Percentiles rank a stretch among this genome's conserved stretches.
phyloP scores from a whole-genome alignment of 2,797 vertebrate genomes.

The Acestrorhynchus altus region DNA sequence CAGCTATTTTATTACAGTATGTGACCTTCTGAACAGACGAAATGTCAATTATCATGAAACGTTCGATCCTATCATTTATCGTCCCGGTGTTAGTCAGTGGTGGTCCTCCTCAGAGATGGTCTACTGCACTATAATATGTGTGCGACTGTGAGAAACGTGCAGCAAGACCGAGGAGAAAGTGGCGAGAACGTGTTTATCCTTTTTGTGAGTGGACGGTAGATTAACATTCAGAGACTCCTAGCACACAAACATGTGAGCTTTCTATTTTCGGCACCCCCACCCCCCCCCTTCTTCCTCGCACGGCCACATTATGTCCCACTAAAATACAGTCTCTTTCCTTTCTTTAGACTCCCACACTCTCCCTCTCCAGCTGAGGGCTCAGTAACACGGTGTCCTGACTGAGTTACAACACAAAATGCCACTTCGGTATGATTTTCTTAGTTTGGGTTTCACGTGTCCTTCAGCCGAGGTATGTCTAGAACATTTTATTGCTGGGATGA shows the following conservation, averaged over 20 bases:
- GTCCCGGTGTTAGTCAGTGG: no score
- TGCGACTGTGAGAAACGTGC: neutral
- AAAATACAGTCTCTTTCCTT: constrained; percentile 58
- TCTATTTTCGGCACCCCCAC: constrained; percentile 76
- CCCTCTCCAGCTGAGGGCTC: neutral
- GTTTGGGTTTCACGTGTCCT: neutral
- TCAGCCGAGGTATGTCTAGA: neutral
- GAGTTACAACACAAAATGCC: neutral
- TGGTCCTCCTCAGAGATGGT: no score
- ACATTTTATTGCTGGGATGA: no score
- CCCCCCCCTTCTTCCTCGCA: constrained; percentile 51
- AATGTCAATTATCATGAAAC: no score
- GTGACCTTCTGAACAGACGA: no score
- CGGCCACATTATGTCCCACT: constrained; percentile 2
- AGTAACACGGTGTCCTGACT: neutral
- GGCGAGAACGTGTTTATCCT: constrained; percentile 16
- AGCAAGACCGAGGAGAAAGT: neutral
- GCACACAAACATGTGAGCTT: constrained; percentile 74
- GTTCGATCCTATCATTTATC: no score
- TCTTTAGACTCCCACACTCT: constrained; percentile 43
- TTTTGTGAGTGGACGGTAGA: constrained; percentile 29
- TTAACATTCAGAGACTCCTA: constrained; percentile 48
- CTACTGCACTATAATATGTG: no score
- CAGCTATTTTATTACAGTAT: no score
- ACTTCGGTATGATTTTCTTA: neutral